phyloP scores from a whole-genome alignment of 35 echinoderm and acorn worm genomes.

The Ptychodera flava region DNA sequence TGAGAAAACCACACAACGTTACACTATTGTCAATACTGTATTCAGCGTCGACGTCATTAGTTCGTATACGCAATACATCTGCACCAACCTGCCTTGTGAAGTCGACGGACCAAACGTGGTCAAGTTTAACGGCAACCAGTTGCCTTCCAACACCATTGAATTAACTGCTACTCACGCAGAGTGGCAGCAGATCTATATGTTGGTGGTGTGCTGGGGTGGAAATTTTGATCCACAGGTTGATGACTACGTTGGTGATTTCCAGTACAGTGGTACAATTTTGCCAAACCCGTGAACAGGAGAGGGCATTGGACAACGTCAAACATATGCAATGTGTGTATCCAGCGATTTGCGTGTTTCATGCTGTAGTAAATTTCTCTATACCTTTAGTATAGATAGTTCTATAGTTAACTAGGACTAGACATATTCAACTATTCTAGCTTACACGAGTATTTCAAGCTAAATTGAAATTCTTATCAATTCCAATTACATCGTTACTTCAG shows the following conservation, averaged over 20 bases:
- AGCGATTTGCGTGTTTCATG: no score
- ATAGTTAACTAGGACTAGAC: no score
- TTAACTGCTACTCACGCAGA: not conserved
- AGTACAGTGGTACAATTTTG: not conserved
- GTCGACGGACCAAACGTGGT: not conserved
- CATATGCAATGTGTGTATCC: no score
- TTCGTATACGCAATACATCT: not conserved
- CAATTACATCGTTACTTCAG: no score
- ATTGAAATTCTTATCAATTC: no score
- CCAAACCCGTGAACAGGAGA: not conserved
- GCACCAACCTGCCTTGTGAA: not conserved
- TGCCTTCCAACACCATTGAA: not conserved
- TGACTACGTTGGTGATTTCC: not conserved
- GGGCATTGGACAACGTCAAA: not conserved
- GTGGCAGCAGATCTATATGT: not conserved
- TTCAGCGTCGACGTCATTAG: not conserved
- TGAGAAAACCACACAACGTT: not conserved
- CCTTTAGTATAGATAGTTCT: no score
- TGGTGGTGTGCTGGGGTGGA: not conserved
- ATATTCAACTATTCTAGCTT: no score
- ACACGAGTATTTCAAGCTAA: no score
- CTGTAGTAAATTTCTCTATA: no score
- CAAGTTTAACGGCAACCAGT: not conserved
- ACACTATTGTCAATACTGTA: not conserved
- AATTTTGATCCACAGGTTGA: not conserved